phyloP scores from a whole-genome alignment of 1,140 invertebrate genomes.

The Cotesia vestalis region DNA sequence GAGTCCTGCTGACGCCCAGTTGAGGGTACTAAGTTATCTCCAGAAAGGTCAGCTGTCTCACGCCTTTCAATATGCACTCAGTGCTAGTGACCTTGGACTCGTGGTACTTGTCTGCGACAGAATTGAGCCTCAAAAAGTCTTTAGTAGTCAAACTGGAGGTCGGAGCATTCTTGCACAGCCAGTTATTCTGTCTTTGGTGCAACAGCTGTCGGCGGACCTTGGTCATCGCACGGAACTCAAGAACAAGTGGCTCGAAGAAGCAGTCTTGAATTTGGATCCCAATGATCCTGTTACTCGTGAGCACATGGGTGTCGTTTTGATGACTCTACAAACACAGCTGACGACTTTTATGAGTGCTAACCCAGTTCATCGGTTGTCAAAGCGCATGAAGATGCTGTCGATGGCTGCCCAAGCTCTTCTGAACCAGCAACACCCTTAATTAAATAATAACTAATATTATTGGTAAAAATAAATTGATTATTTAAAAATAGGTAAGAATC shows the following conservation, averaged over 20 bases:
- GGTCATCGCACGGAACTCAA: slow-evolving; percentile 86
- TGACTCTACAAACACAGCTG: slow-evolving; percentile 79
- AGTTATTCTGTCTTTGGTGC: slow-evolving; percentile 89
- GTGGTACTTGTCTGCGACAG: slow-evolving; percentile 86
- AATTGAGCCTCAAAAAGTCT: slow-evolving; percentile 80
- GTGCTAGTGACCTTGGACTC: slow-evolving; percentile 82
- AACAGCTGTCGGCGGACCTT: slow-evolving; percentile 90
- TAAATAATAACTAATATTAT: slow-evolving; percentile 41
- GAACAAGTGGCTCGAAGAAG: slow-evolving; percentile 89
- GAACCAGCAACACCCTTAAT: slow-evolving; percentile 53
- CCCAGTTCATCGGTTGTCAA: slow-evolving; percentile 74
- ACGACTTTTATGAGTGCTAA: slow-evolving; percentile 74
- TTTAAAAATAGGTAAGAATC: too few relatives aligned
- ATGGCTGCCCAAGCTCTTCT: slow-evolving; percentile 76
- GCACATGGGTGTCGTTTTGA: slow-evolving; percentile 82
- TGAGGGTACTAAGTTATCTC: slow-evolving; percentile 79
- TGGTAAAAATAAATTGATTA: slow-evolving; percentile 3
- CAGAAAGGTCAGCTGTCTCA: slow-evolving; percentile 80
- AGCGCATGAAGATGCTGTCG: slow-evolving; percentile 80
- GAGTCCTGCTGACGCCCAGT: slow-evolving; percentile 63
- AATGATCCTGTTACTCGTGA: slow-evolving; percentile 81
- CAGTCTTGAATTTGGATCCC: slow-evolving; percentile 83
- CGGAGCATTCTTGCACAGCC: slow-evolving; percentile 73
- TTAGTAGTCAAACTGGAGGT: slow-evolving; percentile 61
- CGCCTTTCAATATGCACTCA: slow-evolving; percentile 89